Evolutionary conservation across 92 coral and sea anemone species (phyloP), one percentile per base, ranked within the genome.

Genomic region (Desmophyllum pertusum): DNA sequence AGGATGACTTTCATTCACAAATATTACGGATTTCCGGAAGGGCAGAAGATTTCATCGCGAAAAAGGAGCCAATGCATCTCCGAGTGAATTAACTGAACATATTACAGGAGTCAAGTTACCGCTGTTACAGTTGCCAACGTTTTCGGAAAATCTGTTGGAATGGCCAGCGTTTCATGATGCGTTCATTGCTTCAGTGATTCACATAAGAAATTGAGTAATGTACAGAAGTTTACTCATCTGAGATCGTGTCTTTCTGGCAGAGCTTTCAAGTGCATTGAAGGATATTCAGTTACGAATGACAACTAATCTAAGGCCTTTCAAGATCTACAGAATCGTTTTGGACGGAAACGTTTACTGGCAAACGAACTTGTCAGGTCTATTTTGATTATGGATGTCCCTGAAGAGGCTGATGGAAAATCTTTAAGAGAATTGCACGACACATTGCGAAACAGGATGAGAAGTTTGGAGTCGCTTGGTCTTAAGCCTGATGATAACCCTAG

Each of bases 381-480:
- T 52, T 17, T 52, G 5, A 52, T 15, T 19, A 6, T 52, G 59
- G 25, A 52, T 15, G 19, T 52, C 18, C n/a, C 59, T 52, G 30
- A 69, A 69, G 38, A 19, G 15, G 50, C 74, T 38, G 80, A 82
- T 3, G 80, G 78, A 13, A 36, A 72, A 51, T 50, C 80, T 2
- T 35, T 72, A 5, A 48, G 86, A 50, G 11, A 36, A 48, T 51
- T 82, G 80, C 72, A 82, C 37, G 80, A 82, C 70, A 29, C 74
- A 9, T 43, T 82, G 80, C 40, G 10, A 46, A 71, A 72, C 64
- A 59, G 72, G 25, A 38, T 64, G 70, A 70, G 80, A 39, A 82
- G 46, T 52, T 82, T 82, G 57, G 86, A 82, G 66, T 31, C 80
- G 21, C 66, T 51, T 50, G 86, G 73, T 9, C 77, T 57, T 6